phyloP scores from a whole-genome alignment of 2,888 invertebrate species.

The Cyaniris semiargus region DNA sequence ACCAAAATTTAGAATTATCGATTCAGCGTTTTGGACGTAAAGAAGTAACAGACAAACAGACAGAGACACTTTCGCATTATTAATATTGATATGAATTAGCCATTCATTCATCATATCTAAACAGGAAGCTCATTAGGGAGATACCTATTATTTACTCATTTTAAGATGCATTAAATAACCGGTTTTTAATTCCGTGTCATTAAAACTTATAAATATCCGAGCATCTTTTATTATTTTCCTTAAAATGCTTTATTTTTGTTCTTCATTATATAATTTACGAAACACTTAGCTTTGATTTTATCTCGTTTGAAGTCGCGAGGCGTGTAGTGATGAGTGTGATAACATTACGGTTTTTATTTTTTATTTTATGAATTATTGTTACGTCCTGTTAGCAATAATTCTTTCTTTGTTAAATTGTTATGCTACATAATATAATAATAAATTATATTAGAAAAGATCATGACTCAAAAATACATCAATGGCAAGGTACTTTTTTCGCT shows the following conservation, averaged over 20 bases:
- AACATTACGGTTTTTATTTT: conserved; percentile 17
- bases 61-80: too few relatives aligned
- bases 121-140: background rate
- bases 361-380: background rate
- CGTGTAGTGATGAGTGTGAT: conserved; percentile 7
- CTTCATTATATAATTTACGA: background rate
- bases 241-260: background rate
- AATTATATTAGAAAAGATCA: too few relatives aligned
- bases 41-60: too few relatives aligned
- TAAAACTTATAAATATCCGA: background rate
- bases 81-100: too few relatives aligned
- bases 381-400: background rate
- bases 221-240: background rate
- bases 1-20: too few relatives aligned
- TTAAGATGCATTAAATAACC: background rate
- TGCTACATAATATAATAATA: background rate
- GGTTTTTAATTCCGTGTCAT: background rate
- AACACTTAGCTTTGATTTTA: conserved; percentile 1
- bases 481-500: background rate
- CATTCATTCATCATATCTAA: background rate
- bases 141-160: background rate
- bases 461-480: background rate
- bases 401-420: background rate
- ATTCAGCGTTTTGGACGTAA: too few relatives aligned
- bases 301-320: conserved; percentile 7